Evolutionary conservation across 2,888 invertebrate species (phyloP).

Genomic region (Macrophya alboannulata): DNA sequence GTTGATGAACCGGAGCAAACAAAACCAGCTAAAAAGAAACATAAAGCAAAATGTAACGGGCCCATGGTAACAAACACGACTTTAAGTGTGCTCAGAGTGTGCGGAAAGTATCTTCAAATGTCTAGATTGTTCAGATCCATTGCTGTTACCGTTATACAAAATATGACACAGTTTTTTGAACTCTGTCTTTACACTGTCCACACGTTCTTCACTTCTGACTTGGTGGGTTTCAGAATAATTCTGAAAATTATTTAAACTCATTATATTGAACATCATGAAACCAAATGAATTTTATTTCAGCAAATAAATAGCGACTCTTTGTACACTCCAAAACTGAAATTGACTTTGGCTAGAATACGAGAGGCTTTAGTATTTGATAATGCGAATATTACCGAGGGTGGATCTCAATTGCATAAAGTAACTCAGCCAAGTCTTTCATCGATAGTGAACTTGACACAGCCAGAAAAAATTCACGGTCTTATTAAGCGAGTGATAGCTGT

Average conservation of each 20-base stretch:
- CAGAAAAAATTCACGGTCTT: slow-evolving; percentile 91
- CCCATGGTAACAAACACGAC: slow-evolving; percentile 95
- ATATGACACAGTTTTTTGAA: slow-evolving; percentile 96
- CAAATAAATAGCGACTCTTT: slow-evolving; percentile 82
- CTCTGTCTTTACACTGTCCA: slow-evolving; percentile 96
- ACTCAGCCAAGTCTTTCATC: slow-evolving; percentile 84
- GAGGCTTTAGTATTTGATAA: slow-evolving; percentile 85
- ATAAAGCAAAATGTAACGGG: slow-evolving; percentile 76
- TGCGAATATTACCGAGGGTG: slow-evolving; percentile 72
- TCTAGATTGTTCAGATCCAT: slow-evolving; percentile 94
- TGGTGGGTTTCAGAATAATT: slow-evolving; percentile 80
- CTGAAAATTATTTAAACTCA: not conserved
- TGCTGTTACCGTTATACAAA: slow-evolving; percentile 93
- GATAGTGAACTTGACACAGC: slow-evolving; percentile 85
- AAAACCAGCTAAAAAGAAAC: slow-evolving; percentile 71
- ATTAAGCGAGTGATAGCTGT: slow-evolving; percentile 94
- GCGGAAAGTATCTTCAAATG: slow-evolving; percentile 96
- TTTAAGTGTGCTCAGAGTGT: slow-evolving; percentile 92
- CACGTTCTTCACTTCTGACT: slow-evolving; percentile 91
- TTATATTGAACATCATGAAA: not conserved
- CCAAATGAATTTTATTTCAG: slow-evolving; percentile 65
- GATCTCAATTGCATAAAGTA: slow-evolving; percentile 78
- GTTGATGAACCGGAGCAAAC: slow-evolving; percentile 84
- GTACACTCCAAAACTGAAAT: slow-evolving; percentile 87
- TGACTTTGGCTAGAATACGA: slow-evolving; percentile 89